Evolutionary conservation across 1,140 invertebrate genomes (phyloP), one percentile per base, ranked within the genome.

Genomic region (Drosophila ficusphila): DNA sequence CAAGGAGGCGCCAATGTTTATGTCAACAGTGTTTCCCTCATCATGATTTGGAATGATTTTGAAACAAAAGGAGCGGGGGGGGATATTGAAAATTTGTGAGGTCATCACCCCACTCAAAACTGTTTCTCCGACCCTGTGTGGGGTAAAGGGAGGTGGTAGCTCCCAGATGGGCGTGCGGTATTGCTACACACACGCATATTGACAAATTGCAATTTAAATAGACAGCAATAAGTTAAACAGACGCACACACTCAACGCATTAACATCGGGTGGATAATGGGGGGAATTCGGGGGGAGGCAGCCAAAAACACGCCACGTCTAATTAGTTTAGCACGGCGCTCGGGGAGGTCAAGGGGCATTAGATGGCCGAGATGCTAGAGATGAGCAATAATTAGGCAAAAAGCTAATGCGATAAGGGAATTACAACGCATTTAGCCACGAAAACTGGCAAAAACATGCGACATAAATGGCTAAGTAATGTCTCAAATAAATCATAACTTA

Each of bases 121-220:
- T n/a, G n/a, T n/a, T n/a, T n/a, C n/a, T n/a, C n/a, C n/a, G n/a
- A n/a, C n/a, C n/a, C 33, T 11, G 33, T 16, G 31, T 39, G 18
- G 36, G 16, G 27, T 2, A 14, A 3, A 38, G 8, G 27, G 14
- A 39, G 42, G 21, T 23, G 33, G 16, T 23, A 27, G 16, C 11
- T 34, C 29, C 46, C 31, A 38, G 16, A 31, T 53, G 52, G 61
- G 60, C 61, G 56, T 77, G 71, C 25, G 78, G 52, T 57, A 57
- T 21, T 41, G 29, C 38, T 49, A 39, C 60, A 71, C 61, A 64
- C 67, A 76, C 61, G 61, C 57, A 44, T 86, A 86, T 86, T 86
- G 82, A 88, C 82, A 86, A 86, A 88, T 88, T 86, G 77, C 82
- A 88, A 89, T 86, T 86, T 86, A 86, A 86, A 86, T 88, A 82